A percentile compares a stretch with the other conserved stretches of the same genome.
phyloP scores from a whole-genome alignment of 2,888 invertebrate species.

The Pandemis heparana region DNA sequence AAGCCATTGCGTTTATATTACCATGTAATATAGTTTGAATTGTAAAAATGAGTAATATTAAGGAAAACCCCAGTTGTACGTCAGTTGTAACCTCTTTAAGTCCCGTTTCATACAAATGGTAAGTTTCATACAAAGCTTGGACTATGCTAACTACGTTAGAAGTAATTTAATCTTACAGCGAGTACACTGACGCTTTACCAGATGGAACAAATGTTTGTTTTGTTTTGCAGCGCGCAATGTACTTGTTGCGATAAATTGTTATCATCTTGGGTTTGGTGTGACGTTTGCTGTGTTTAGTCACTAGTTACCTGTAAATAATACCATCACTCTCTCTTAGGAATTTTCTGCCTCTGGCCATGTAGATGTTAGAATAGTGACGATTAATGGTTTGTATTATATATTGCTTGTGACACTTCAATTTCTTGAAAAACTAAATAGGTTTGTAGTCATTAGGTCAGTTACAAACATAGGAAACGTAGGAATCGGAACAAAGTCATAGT shows the following conservation, averaged over 20 bases:
- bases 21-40: not conserved
- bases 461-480: not conserved
- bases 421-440: not conserved
- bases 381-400: not conserved
- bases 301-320: not conserved
- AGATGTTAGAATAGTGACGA: not conserved
- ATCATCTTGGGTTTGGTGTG: not conserved
- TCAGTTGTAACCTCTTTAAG: constrained; percentile 24
- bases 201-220: not conserved
- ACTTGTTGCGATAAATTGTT: not conserved
- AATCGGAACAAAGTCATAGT: not conserved
- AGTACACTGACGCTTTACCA: not conserved
- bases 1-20: not conserved
- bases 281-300: not conserved
- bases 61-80: constrained; percentile 38
- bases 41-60: constrained; percentile 23
- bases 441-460: not conserved
- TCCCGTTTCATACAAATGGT: constrained; percentile 6
- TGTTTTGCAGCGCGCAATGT: not conserved
- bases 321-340: not conserved
- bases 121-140: too few relatives aligned
- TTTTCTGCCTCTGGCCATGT: not conserved
- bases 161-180: not conserved
- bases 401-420: not conserved
- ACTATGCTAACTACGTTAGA: not conserved